Evolutionary conservation across 2,797 vertebrate species (phyloP), one percentile per base, ranked within the genome.

Genomic region (Enteromius anoplus): DNA sequence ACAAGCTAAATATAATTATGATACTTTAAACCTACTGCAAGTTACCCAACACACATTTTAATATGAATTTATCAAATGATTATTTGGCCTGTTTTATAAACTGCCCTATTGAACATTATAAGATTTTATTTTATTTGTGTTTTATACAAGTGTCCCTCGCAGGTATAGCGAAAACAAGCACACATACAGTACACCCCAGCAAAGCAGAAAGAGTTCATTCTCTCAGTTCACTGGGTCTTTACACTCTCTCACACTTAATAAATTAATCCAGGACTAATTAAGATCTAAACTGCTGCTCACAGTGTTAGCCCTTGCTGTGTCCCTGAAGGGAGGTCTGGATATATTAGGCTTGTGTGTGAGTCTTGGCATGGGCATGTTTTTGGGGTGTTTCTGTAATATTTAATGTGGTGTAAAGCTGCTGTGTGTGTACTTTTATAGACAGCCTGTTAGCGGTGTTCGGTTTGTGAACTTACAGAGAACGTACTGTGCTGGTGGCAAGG

Each of bases 331-430:
- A 37, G 40, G 5, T 68, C 34, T 78, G 53, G 58, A 71, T 85
- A 53, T 73, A 37, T 78, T 47, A 65, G 42, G 72, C 69, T 19
- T 77, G 69, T 70, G 70, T 87, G 69, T 80, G 78, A 66, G 53
- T 75, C 23, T 81, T 42, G 68, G 62, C 68, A 45, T 77, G 79
- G 55, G 29, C 47, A 73, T 86, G 81, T 68, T 64, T 29, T 45
- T 65, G 76, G 58, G 86, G 90, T 92, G 89, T 91, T 87, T 89
- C 83, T 85, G 89, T 92, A 90, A 92, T 91, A 90, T 88, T 87
- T 91, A 92, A 92, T 92, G 91, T 93, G 92, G 86, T 88, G 86
- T 86, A 78, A 88, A 86, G 80, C 82, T 85, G 68, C 72, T 83
- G n/a, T 64, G 70, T 84, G 65, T 32, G 17, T 75, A 69, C 17